Evolutionary conservation across 2,113 vertebrate genomes (phyloP).

Genomic region (Emydura subglobosa): DNA sequence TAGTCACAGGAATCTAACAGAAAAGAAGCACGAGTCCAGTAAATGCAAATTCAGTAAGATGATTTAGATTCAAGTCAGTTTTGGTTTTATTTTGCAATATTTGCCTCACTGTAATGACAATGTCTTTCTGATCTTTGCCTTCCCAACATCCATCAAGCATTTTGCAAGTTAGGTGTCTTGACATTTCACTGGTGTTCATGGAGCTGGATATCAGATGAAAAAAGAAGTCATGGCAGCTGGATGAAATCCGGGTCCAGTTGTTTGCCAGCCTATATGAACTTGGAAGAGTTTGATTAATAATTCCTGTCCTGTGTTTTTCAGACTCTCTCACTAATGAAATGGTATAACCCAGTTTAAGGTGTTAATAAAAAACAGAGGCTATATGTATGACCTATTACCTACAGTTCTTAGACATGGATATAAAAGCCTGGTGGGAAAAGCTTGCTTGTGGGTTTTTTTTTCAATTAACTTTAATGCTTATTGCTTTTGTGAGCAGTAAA

Average conservation of each 20-base stretch:
- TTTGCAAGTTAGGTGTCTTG: neutral
- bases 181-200: neutral
- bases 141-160: neutral
- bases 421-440: neutral
- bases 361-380: neutral
- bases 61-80: neutral
- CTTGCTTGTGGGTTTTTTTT: rapidly evolving
- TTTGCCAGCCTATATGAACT: neutral
- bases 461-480: slow-evolving; percentile 9
- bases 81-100: neutral
- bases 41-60: neutral
- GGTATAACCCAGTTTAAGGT: neutral
- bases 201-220: neutral
- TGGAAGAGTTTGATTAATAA: neutral
- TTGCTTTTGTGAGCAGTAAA: slow-evolving; percentile 16
- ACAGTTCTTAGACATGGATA: neutral
- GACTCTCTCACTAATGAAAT: neutral
- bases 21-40: neutral
- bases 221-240: neutral
- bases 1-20: neutral
- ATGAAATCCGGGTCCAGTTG: neutral
- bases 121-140: neutral
- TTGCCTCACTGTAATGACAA: neutral
- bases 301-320: neutral
- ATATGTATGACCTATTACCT: neutral